phyloP scores from a whole-genome alignment of 2,888 invertebrate species.

The Chalcosyrphus nemorum region DNA sequence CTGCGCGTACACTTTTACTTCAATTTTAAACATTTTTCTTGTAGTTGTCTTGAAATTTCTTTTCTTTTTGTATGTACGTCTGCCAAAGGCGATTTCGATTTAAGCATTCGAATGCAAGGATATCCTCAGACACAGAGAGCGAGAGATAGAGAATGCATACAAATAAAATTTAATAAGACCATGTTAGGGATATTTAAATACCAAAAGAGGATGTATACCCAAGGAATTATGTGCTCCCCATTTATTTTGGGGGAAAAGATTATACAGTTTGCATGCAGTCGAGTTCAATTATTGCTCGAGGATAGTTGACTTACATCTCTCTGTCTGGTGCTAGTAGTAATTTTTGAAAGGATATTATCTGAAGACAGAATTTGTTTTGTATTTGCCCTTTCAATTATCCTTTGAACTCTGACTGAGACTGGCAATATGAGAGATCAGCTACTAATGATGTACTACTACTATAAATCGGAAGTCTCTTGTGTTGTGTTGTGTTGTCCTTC shows the following conservation, averaged over 20 bases:
- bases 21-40: conserved; percentile 37
- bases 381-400: background rate
- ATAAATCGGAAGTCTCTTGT: background rate
- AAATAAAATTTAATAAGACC: conserved; percentile 61
- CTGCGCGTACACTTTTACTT: background rate
- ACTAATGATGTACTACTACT: background rate
- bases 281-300: conserved; percentile 10
- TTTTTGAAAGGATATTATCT: background rate
- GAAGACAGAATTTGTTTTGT: background rate
- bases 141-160: background rate
- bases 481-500: background rate
- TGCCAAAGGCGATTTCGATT: conserved; percentile 63
- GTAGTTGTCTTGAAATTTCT: conserved; percentile 3
- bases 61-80: conserved; percentile 38
- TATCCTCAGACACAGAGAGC: background rate
- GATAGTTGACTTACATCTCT: conserved; percentile 7
- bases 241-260: background rate
- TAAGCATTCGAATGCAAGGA: conserved; percentile 40
- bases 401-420: background rate
- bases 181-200: conserved; percentile 60
- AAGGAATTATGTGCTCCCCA: background rate
- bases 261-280: background rate
- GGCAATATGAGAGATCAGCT: background rate
- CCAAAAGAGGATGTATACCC: conserved; percentile 13
- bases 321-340: background rate